Conservation (phyloP, 2,113 vertebrate species). For the Stictonetta naevosa region DNA sequence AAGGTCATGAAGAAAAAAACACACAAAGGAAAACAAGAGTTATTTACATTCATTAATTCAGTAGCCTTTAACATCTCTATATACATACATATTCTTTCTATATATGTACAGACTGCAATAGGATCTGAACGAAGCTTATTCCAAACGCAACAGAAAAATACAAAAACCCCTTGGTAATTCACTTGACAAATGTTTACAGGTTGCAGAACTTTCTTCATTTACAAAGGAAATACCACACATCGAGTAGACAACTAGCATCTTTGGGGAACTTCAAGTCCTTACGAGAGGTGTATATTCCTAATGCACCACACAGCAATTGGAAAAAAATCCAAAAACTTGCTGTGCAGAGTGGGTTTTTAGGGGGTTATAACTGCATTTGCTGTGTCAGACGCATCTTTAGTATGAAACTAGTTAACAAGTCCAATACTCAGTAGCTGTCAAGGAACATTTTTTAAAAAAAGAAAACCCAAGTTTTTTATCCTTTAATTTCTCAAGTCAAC, state of each 20-base stretch:
- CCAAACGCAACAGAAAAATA: slow-evolving; percentile 27
- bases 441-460: neutral
- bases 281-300: neutral
- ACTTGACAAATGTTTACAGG: slow-evolving; percentile 7
- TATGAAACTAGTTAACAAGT: neutral
- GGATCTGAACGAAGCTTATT: slow-evolving; percentile 7
- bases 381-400: neutral
- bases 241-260: neutral
- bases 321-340: neutral
- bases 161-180: neutral
- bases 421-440: neutral
- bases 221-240: neutral
- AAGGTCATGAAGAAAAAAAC: neutral
- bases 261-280: neutral
- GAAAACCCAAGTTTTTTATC: neutral
- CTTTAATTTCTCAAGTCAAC: neutral
- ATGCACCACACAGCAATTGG: accelerated
- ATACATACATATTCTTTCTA: slow-evolving; percentile 65
- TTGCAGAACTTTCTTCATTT: slow-evolving; percentile 25
- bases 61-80: slow-evolving; percentile 67
- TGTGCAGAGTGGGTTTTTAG: neutral
- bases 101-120: slow-evolving; percentile 31
- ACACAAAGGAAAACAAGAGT: slow-evolving; percentile 56
- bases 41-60: slow-evolving; percentile 76
- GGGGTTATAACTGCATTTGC: neutral